These are phyloP conservation scores for Corbicula japonica DNA, from an alignment of 2,888 invertebrate species.

Conservation along the genomic window DNA sequence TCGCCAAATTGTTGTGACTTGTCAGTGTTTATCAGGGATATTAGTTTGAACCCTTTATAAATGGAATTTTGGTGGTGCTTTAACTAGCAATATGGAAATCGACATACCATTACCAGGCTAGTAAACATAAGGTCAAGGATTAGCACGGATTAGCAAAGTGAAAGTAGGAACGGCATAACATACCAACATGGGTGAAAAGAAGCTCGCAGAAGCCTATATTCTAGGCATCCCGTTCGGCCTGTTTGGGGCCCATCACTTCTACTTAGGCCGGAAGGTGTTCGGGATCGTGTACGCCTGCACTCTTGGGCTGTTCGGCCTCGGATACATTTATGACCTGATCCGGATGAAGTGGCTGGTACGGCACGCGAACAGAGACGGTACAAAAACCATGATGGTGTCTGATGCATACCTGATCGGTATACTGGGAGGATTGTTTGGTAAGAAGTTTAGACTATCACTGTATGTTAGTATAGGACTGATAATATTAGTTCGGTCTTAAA, in stretches of 20 bases:
- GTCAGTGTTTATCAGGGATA: too few relatives aligned
- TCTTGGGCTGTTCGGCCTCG: conserved; percentile 68
- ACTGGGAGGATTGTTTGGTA: conserved; percentile 61
- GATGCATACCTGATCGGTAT: conserved; percentile 54
- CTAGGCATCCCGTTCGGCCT: conserved; percentile 64
- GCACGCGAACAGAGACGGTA: conserved; percentile 60
- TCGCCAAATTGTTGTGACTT: too few relatives aligned
- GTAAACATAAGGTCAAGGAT: too few relatives aligned
- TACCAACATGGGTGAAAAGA: conserved; percentile 54
- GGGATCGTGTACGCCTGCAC: conserved; percentile 70
- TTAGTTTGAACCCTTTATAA: too few relatives aligned
- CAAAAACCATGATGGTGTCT: conserved; percentile 56
- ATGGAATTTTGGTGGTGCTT: too few relatives aligned
- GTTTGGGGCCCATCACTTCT: conserved; percentile 67
- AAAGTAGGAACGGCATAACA: background rate
- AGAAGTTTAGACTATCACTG: too few relatives aligned
- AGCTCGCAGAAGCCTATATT: conserved; percentile 65
- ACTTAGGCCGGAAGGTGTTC: conserved; percentile 65
- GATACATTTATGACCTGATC: conserved; percentile 67
- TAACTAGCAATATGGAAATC: too few relatives aligned
- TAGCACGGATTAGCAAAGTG: too few relatives aligned
- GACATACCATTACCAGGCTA: too few relatives aligned
- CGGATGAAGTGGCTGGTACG: conserved; percentile 67
- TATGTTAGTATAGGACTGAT: too few relatives aligned
- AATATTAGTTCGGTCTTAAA: too few relatives aligned